Base-by-base conservation (phyloP, 2,888 invertebrate species). In the Pachydiplax longipennis region DNA sequence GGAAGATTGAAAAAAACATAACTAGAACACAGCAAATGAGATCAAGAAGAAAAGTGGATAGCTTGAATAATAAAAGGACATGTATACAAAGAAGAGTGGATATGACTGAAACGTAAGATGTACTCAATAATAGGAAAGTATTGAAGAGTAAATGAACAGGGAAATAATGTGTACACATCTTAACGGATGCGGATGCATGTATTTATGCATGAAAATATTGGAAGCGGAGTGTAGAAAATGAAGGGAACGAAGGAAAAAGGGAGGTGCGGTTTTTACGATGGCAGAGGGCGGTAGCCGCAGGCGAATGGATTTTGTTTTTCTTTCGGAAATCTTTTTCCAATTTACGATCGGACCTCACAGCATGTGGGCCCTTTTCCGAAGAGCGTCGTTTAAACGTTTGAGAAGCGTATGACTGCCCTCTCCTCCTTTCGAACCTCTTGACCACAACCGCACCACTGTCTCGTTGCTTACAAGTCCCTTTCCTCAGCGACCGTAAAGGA, bases 281-380 rank as follows among this genome's bases (percentile, higher is more conserved):
- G 87, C n/a, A 12, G 37, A 22, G 58, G 25, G 35, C 31, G 83
- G 31, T 13, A 22, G 53, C 35, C 61, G 87, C 10, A 87, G 61
- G 61, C 53, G 87, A 61, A 87, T 87, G 83, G 83, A 58, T 83
- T 83, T 61, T 87, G 61, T 61, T 61, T 87, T 35, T 61, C 61
- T 83, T 25, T 61, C 53, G 83, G 65, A 65, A 61, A 87, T 87
- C 87, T 87, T 87, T 87, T 87, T 87, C 61, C 87, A 87, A 87
- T 87, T 87, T 87, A 87, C 87, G 87, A 65, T 58, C 87, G 31
- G 87, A 37, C 87, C 87, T 22, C 87, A 65, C 87, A 87, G 87
- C 87, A 61, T 87, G 87, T 87, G 82, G 31, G 58, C 61, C 61
- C 61, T 58, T 61, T 87, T 37, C 61, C 37, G 37, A 58, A 53